These are phyloP conservation scores for Hylaeus volcanicus DNA, from an alignment of 1,140 invertebrate genomes.

Conservation along the genomic window DNA sequence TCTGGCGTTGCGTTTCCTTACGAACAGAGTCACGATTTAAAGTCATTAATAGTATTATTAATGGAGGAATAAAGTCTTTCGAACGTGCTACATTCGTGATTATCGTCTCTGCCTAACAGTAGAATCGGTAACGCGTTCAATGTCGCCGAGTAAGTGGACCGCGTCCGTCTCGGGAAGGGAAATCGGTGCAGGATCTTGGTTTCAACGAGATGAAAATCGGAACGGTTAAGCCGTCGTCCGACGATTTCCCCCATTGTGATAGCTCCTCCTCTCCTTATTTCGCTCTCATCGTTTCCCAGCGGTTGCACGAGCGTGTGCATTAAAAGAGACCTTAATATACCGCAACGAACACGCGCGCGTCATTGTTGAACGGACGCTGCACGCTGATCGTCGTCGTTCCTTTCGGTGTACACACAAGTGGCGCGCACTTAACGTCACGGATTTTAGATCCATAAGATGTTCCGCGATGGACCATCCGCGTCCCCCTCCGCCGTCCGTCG, in stretches of 20 bases:
- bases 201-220: conserved; percentile 22
- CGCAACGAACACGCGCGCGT: background rate
- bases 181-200: no score
- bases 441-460: conserved; percentile 37
- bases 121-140: no score
- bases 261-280: conserved; percentile 24
- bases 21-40: no score
- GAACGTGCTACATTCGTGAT: no score
- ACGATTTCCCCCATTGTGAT: conserved; percentile 41
- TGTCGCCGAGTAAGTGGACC: no score
- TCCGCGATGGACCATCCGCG: background rate
- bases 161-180: no score
- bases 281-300: conserved; percentile 27
- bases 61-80: no score
- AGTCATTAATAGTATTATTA: no score
- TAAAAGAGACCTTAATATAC: conserved; percentile 35
- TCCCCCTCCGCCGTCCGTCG: background rate
- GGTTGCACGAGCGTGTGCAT: conserved; percentile 29
- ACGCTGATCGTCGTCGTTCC: background rate
- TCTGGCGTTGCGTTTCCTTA: no score
- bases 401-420: background rate
- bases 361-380: conserved; percentile 16
- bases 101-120: no score
- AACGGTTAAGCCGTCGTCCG: conserved; percentile 36
- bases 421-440: conserved; percentile 13